Evolutionary conservation across 2,888 invertebrate genomes (phyloP).

Genomic region (Clitarchus hookeri): DNA sequence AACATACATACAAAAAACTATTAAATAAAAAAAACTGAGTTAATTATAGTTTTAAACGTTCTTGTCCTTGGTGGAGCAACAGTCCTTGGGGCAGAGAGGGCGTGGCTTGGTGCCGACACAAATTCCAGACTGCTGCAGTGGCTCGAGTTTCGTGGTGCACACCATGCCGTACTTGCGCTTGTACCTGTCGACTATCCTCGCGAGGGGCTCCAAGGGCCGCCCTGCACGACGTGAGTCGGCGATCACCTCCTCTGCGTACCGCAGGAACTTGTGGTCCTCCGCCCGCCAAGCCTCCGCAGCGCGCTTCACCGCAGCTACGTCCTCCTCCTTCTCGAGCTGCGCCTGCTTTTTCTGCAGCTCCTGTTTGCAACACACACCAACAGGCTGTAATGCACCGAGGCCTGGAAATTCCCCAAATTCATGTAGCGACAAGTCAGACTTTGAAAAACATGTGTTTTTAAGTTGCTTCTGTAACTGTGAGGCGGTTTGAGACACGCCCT

Average conservation of each 20-base stretch:
- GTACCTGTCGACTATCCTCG: neutral
- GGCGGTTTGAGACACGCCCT: too few species aligned
- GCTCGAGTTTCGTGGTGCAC: neutral
- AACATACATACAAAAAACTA: too few species aligned
- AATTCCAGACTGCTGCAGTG: neutral
- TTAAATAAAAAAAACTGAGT: too few species aligned
- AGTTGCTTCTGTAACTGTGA: too few species aligned
- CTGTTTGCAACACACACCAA: neutral
- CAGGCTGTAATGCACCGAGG: too few species aligned
- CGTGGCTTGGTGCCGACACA: too few species aligned
- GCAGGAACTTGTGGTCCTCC: neutral
- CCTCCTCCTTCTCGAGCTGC: neutral
- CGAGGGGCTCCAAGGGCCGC: constrained; percentile 16
- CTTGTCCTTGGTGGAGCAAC: neutral
- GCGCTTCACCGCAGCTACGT: neutral
- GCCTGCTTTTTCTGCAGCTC: neutral
- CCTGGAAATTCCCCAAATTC: too few species aligned
- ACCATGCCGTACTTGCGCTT: neutral
- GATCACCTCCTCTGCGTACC: neutral
- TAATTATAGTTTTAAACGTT: too few species aligned
- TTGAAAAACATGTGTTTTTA: too few species aligned
- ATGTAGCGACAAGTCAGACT: too few species aligned
- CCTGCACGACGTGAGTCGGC: neutral
- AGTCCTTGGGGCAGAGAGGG: neutral
- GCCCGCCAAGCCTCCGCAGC: neutral